phyloP scores from a whole-genome alignment of 2,797 vertebrate species.

The Aulostomus chinensis region DNA sequence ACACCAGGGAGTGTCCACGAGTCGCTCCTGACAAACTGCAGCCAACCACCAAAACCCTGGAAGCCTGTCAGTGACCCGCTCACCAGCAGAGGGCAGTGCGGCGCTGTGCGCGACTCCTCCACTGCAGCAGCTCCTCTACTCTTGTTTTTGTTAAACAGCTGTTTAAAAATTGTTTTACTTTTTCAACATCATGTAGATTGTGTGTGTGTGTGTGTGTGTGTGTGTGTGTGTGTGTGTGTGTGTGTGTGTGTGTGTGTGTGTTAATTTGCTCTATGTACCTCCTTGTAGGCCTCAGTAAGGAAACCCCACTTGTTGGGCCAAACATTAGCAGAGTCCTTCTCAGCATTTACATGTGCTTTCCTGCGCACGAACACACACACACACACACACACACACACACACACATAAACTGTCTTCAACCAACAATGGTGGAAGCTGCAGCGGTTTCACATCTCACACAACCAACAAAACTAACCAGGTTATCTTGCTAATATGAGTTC shows the following conservation, averaged over 20 bases:
- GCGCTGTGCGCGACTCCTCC: too few species aligned
- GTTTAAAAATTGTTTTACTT: too few species aligned
- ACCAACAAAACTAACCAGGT: too few species aligned
- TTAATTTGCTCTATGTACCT: slow-evolving; percentile 50
- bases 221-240: slow-evolving; percentile 1
- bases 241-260: slow-evolving; percentile 2
- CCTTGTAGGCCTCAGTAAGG: slow-evolving; percentile 63
- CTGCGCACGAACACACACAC: slow-evolving; percentile 32
- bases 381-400: slow-evolving; percentile 12
- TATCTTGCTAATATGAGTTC: too few species aligned
- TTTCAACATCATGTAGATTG: background rate
- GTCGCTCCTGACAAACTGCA: too few species aligned
- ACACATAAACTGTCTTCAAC: background rate
- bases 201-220: background rate
- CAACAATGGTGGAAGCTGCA: background rate
- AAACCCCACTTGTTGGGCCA: slow-evolving; percentile 88
- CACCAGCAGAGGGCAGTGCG: background rate
- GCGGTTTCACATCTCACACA: too few species aligned
- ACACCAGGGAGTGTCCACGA: too few species aligned
- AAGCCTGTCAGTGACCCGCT: too few species aligned
- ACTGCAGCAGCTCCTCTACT: too few species aligned
- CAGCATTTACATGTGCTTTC: slow-evolving; percentile 62
- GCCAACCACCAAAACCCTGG: too few species aligned
- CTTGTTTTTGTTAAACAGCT: too few species aligned
- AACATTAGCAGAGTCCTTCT: slow-evolving; percentile 63